Percentiles rank a stretch among this genome's conserved stretches.
These are phyloP conservation scores for Belgica antarctica DNA, from an alignment of 2,888 invertebrate species.

Conservation along the genomic window DNA sequence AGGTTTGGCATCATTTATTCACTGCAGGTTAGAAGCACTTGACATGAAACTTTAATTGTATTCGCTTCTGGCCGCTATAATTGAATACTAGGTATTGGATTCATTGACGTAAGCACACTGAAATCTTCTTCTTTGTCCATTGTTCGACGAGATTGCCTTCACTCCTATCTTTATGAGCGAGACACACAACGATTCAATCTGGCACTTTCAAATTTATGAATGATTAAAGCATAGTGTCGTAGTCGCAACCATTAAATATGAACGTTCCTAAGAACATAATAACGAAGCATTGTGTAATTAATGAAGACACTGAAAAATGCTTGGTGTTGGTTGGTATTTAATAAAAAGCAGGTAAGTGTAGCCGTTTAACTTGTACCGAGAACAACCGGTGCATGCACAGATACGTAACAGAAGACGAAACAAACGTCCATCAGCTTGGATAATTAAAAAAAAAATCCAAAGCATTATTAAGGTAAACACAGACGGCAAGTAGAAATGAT, in stretches of 20 bases:
- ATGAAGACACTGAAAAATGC: not conserved
- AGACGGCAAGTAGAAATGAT: not conserved
- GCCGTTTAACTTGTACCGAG: not conserved
- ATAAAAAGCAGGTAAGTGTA: no score
- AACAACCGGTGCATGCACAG: not conserved
- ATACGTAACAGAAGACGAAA: not conserved
- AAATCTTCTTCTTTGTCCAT: no score
- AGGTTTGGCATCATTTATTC: not conserved
- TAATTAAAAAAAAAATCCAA: constrained; percentile 8
- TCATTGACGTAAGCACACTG: no score
- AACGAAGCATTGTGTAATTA: not conserved
- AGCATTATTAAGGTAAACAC: not conserved
- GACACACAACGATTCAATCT: not conserved
- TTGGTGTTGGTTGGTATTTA: no score
- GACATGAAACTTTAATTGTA: not conserved
- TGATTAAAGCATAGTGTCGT: not conserved
- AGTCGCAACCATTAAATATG: not conserved
- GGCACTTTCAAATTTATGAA: not conserved
- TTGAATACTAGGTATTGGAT: no score
- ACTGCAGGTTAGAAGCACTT: not conserved
- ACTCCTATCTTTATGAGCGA: not conserved
- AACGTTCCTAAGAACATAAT: not conserved
- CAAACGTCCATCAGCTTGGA: not conserved
- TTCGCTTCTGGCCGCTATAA: no score
- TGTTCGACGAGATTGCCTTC: no score